Evolutionary conservation across 2,888 invertebrate species (phyloP), one percentile per base, ranked within the genome.

Genomic region (Hymenopus coronatus): DNA sequence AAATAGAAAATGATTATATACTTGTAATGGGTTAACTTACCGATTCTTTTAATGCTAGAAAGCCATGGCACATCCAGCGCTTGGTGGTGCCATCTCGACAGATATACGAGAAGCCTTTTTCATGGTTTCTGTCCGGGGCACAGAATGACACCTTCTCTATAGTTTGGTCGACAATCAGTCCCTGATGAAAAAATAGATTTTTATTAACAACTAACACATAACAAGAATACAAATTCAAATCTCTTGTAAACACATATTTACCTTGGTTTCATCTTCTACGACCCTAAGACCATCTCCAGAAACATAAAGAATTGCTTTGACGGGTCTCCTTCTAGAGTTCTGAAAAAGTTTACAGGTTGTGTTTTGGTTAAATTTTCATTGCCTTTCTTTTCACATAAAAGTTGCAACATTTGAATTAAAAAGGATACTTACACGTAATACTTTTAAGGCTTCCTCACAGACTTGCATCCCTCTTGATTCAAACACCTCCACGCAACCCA

Each of bases 111-210:
- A 99, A 99, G 28, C 99, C 99, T 91, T 98, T 96, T 92, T 99
- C 99, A 92, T 99, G 98, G 93, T 98, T 98, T 90, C 99, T 96
- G 93, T 99, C 99, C 1, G 99, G 99, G 12, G 99, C 99, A 94
- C 99, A 99, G 94, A 99, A 99, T n/a, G 99, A 99, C 6, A 99
- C 99, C 94, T 99, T 99, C 94, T 99, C 99, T 90, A 99, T 99
- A 33, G 99, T 99, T 94, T 99, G 99, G 94, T 99, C 99, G 82
- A 99, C 99, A 91, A 99, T 98, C 91, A 99, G 95, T 70, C 99
- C 99, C 94, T 95, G 92, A 40, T 92, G 92, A 81, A 90, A 30
- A 40, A 40, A 1, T 12, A 40, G 12, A 40, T 40, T 40, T 40
- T 12, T 6, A 40, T 40, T 28, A 87, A n/a, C 28, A 70, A 2